Evolutionary conservation across 2,113 vertebrate genomes (phyloP).

Genomic region (Prunella fulvescens): DNA sequence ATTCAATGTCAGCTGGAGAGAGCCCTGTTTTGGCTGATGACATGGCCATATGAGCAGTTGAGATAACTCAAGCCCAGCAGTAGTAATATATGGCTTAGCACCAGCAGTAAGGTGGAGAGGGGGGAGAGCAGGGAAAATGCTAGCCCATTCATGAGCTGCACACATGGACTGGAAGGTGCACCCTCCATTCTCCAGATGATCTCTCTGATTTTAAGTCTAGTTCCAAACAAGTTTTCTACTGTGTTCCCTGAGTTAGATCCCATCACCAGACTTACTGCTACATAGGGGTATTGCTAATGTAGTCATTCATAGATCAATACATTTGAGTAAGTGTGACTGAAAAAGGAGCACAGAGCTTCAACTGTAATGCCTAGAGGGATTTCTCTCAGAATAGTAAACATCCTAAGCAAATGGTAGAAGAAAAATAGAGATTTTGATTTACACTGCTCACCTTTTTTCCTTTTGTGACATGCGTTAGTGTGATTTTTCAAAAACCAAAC

Average conservation of each 20-base stretch:
- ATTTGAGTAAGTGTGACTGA: neutral
- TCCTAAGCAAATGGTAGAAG: neutral
- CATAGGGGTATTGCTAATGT: neutral
- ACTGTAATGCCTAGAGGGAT: neutral
- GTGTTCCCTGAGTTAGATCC: neutral
- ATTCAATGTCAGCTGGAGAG: neutral
- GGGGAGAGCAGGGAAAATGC: neutral
- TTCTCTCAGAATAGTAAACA: neutral
- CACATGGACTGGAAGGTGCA: neutral
- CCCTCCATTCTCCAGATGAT: neutral
- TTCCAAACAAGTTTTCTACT: neutral
- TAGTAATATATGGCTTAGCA: neutral
- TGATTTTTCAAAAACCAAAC: neutral
- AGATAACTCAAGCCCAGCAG: neutral
- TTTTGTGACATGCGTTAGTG: neutral
- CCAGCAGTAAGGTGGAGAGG: neutral
- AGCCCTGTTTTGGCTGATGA: neutral
- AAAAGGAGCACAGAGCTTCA: neutral
- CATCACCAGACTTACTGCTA: neutral
- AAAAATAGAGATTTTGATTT: neutral
- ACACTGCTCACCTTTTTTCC: neutral
- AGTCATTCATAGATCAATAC: neutral
- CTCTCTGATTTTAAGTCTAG: neutral
- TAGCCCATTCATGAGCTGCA: neutral
- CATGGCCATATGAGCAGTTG: neutral